Base-by-base conservation (phyloP, 2,797 vertebrate genomes). In the Pipistrellus kuhlii region DNA sequence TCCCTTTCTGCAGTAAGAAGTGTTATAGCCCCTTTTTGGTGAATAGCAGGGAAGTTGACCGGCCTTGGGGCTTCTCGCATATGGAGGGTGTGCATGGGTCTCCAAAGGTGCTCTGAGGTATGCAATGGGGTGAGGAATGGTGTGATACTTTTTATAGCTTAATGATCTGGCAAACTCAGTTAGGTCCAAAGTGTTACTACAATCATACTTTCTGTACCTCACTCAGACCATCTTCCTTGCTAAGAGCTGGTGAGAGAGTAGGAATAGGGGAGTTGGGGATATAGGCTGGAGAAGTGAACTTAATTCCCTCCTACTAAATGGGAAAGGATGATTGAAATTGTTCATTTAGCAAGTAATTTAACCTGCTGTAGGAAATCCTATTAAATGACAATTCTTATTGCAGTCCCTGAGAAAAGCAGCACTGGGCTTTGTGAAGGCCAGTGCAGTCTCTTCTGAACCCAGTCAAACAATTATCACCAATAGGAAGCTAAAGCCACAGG, bases 301-400 rank as follows among this genome's bases (percentile, higher is more conserved):
- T 95, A 96, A 94, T 46, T 96, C 84, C 66, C 81, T 94, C 80
- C 51, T 94, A 75, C 90, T 92, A 83, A 68, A 95, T 92, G 75
- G 73, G 82, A 83, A 96, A 90, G 84, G 89, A 90, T 94, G 91
- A 96, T 71, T 83, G 91, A 97, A 97, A 97, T 96, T 96, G 94
- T 66, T 96, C 94, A 96, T 95, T 97, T 97, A 94, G 96, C 75
- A 85, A 93, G 73, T 1, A 27, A 86, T 97, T 97, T 96, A 95
- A 95, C 71, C 93, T 93, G 46, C 66, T 95, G 80, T 83, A 96
- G 95, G 95, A 91, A 91, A 83, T 93, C 48, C 90, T 64, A 77
- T 93, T 89, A 90, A 96, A 87, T 69, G 81, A 87, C 93, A 95
- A 93, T 83, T 94, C 94, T 85, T 81, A 91, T 73, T 77, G 81